Evolutionary conservation across 2,797 vertebrate species (phyloP).

Genomic region (Remorina albescens): DNA sequence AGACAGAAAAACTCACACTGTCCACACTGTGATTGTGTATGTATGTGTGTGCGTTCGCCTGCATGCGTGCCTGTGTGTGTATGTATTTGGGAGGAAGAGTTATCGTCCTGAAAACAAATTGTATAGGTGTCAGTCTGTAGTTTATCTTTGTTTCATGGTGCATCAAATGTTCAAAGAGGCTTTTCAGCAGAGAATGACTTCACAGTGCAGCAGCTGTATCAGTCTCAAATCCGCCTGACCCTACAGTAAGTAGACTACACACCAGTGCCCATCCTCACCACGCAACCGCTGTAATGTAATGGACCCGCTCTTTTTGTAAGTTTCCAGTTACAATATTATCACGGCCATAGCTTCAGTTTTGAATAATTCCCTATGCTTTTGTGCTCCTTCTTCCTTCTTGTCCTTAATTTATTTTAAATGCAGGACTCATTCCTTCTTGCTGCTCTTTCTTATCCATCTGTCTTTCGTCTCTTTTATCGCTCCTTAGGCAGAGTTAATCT

Average conservation of each 20-base stretch:
- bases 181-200: constrained; percentile 75
- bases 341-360: constrained; percentile 51
- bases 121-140: constrained; percentile 66
- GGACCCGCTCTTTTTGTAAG: constrained; percentile 38
- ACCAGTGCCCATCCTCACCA: constrained; percentile 53
- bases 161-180: constrained; percentile 80
- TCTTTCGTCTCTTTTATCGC: constrained; percentile 78
- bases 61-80: constrained; percentile 29
- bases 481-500: constrained; percentile 82
- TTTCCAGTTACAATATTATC: constrained; percentile 55
- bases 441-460: constrained; percentile 76
- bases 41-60: constrained; percentile 41
- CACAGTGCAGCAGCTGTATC: constrained; percentile 70
- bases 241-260: constrained; percentile 51
- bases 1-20: constrained; percentile 66
- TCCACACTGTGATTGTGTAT: constrained; percentile 51
- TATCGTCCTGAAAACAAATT: constrained; percentile 65
- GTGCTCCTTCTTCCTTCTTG: constrained; percentile 50
- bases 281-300: constrained; percentile 22
- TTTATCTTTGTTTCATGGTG: constrained; percentile 83
- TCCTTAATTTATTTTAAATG: constrained; percentile 71
- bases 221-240: constrained; percentile 72
- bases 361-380: constrained; percentile 56
- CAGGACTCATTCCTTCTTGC: constrained; percentile 54
- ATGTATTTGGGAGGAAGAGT: constrained; percentile 1